Evolutionary conservation across 1,140 invertebrate species (phyloP).

Genomic region (Lasaia peninsularis): DNA sequence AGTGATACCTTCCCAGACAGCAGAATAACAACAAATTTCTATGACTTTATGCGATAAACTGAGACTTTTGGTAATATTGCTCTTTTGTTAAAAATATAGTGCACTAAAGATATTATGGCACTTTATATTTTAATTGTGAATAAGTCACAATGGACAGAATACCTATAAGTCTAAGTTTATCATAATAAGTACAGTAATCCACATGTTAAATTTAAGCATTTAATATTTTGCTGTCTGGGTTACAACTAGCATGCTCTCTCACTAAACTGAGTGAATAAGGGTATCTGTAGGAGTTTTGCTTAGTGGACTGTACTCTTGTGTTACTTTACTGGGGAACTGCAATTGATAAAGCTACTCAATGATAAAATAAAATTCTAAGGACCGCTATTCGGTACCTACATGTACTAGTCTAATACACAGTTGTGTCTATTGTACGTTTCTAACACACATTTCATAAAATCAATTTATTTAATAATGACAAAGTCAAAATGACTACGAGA

Average conservation of each 20-base stretch:
- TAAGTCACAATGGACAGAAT: too few species aligned
- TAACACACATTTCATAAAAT: slow-evolving; percentile 35
- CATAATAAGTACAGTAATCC: too few species aligned
- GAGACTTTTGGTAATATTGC: too few species aligned
- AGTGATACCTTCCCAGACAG: slow-evolving; percentile 18
- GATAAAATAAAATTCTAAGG: slow-evolving; percentile 51
- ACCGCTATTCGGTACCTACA: slow-evolving; percentile 66
- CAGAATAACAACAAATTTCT: too few species aligned
- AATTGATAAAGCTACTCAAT: slow-evolving; percentile 48
- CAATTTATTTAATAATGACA: slow-evolving; percentile 2
- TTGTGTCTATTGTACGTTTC: slow-evolving; percentile 14
- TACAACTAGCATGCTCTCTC: slow-evolving; percentile 62
- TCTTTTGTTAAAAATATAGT: too few species aligned
- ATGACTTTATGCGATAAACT: too few species aligned
- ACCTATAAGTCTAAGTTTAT: too few species aligned
- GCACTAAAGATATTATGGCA: too few species aligned
- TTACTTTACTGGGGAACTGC: slow-evolving; percentile 43
- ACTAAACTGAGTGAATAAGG: slow-evolving; percentile 45
- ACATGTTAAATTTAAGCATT: slow-evolving; percentile 20
- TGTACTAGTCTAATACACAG: slow-evolving; percentile 38
- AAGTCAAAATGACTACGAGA: not conserved
- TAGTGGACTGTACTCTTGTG: slow-evolving; percentile 29
- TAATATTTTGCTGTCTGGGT: slow-evolving; percentile 24
- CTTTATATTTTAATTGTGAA: too few species aligned
- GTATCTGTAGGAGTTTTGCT: slow-evolving; percentile 17